Evolutionary conservation across 2,113 vertebrate genomes (phyloP).

Genomic region (Gavia stellata): DNA sequence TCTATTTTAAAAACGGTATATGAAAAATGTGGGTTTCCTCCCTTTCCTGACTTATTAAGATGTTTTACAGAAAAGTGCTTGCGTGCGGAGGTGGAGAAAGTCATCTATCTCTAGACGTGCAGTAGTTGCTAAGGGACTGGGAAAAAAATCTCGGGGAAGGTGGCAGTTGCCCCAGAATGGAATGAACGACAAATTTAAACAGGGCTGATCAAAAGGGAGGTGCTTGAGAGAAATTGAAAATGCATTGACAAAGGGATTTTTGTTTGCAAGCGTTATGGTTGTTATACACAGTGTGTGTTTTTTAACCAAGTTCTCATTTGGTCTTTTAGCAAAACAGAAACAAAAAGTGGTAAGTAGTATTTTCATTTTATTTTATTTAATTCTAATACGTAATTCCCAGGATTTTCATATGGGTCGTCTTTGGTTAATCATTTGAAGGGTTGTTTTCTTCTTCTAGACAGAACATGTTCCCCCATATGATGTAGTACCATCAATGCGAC

Average conservation of each 20-base stretch:
- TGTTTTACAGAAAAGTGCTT: not conserved
- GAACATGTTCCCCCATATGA: conserved; percentile 97
- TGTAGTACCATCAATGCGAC: conserved; percentile 97
- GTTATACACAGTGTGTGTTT: not conserved
- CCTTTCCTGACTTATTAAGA: not conserved
- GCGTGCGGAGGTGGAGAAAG: not conserved
- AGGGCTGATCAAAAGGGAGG: not conserved
- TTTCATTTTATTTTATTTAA: not conserved
- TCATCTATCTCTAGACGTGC: not conserved
- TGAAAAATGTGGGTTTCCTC: not conserved
- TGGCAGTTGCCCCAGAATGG: not conserved
- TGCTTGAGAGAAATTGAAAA: not conserved
- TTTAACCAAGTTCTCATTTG: conserved; percentile 69
- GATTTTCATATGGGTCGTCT: not conserved
- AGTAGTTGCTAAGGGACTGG: not conserved
- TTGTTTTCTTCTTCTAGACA: conserved; percentile 73
- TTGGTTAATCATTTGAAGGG: not conserved
- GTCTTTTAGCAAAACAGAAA: conserved; percentile 94
- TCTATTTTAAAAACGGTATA: not conserved
- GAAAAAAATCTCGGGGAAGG: not conserved
- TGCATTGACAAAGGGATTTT: not conserved
- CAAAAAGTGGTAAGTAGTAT: conserved; percentile 94
- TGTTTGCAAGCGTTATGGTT: not conserved
- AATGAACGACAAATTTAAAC: not conserved
- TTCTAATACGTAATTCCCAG: not conserved